Conservation (phyloP, 2,113 vertebrate species). For the Tachuris rubrigastra region DNA sequence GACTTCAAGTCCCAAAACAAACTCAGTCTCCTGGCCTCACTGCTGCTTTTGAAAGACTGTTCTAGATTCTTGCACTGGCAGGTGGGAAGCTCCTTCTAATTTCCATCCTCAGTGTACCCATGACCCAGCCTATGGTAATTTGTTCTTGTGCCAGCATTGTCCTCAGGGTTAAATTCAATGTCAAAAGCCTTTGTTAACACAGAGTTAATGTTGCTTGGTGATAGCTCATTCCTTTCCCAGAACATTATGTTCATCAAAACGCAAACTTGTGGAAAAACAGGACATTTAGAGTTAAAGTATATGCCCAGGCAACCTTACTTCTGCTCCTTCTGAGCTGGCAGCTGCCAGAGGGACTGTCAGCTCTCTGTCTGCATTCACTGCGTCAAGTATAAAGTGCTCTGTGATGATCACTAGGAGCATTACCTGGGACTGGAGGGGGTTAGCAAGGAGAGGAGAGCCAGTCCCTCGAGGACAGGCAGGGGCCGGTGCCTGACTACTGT, state of each 20-base stretch:
- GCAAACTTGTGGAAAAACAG: constrained; percentile 56
- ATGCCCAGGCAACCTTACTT: constrained; percentile 11
- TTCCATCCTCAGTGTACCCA: neutral
- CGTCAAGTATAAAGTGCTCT: neutral
- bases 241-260: constrained; percentile 47
- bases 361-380: neutral
- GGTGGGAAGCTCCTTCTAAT: constrained; percentile 17
- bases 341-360: constrained; percentile 34
- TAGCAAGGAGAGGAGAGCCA: neutral
- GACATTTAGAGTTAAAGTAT: constrained; percentile 50
- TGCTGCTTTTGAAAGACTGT: neutral
- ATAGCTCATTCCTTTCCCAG: constrained; percentile 40
- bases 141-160: constrained; percentile 17
- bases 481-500: neutral
- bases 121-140: neutral
- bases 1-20: neutral
- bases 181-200: constrained; percentile 59
- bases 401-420: neutral
- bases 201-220: constrained; percentile 67
- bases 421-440: accelerated
- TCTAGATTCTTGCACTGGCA: neutral
- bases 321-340: constrained; percentile 17
- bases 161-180: constrained; percentile 57
- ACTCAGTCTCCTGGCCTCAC: neutral
- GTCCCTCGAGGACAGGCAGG: neutral